These are phyloP conservation scores for Microtus richardsoni DNA, from an alignment of 2,113 vertebrate genomes.

Conservation along the genomic window DNA sequence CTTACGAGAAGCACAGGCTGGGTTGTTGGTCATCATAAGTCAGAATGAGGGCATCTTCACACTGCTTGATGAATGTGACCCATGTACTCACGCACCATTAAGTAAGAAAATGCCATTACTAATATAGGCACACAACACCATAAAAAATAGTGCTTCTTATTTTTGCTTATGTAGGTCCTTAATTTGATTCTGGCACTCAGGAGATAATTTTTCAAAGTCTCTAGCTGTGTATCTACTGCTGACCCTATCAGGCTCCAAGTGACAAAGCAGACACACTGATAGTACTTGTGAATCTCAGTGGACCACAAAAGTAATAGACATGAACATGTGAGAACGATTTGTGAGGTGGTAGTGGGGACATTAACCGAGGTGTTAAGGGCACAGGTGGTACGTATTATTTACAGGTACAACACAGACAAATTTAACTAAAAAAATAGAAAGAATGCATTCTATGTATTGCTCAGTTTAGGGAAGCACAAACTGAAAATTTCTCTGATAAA, in stretches of 20 bases:
- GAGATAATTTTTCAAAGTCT: conserved; percentile 39
- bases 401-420: background rate
- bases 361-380: background rate
- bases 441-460: conserved; percentile 64
- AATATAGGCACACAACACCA: conserved; percentile 58
- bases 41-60: conserved; percentile 65
- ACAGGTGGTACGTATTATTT: background rate
- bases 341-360: background rate
- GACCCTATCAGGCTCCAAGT: background rate
- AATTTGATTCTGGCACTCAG: conserved; percentile 40
- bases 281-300: background rate
- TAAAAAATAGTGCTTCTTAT: conserved; percentile 67
- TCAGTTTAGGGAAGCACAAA: conserved; percentile 68
- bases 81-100: background rate
- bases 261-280: background rate
- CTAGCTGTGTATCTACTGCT: too few relatives aligned
- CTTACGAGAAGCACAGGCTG: background rate
- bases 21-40: conserved; percentile 63
- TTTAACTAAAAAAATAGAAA: conserved; percentile 42
- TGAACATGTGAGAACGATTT: background rate
- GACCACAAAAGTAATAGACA: too few relatives aligned
- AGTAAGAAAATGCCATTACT: conserved; percentile 60
- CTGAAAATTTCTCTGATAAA: conserved; percentile 77
- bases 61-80: conserved; percentile 39
- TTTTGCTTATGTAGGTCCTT: conserved; percentile 70